These are phyloP conservation scores for Podarcis siculus DNA, from an alignment of 2,797 vertebrate species.

Conservation along the genomic window DNA sequence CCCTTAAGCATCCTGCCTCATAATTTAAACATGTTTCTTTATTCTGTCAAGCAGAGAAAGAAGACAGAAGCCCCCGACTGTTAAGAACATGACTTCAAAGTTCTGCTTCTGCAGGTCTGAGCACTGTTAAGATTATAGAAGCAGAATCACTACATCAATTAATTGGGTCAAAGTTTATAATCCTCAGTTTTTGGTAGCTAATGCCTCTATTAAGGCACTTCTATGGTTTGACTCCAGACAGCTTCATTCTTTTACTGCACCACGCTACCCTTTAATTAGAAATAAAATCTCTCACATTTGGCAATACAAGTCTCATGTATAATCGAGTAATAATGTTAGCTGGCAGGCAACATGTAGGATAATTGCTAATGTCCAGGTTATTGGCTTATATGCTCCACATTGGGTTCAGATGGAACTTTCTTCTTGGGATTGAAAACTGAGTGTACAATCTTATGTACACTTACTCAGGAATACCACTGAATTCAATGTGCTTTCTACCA, in stretches of 20 bases:
- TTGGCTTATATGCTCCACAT: too few relatives aligned
- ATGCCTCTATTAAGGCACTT: not conserved
- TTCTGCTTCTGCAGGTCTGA: not conserved
- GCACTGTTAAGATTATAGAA: not conserved
- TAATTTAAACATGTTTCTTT: not conserved
- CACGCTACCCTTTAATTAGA: not conserved
- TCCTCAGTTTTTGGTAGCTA: not conserved
- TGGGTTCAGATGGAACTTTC: not conserved
- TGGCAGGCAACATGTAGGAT: not conserved
- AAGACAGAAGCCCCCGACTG: accelerated
- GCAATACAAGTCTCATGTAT: not conserved
- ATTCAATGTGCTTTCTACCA: not conserved
- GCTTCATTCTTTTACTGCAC: not conserved
- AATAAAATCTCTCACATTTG: constrained; percentile 40
- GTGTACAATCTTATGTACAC: not conserved
- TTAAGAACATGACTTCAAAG: not conserved
- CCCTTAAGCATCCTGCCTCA: not conserved
- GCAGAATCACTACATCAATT: too few relatives aligned
- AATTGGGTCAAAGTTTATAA: accelerated
- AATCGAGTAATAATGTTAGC: too few relatives aligned
- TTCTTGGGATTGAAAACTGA: not conserved
- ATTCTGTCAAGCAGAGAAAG: not conserved
- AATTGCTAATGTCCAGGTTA: not conserved
- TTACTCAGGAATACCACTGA: not conserved
- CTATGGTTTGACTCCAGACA: not conserved